Percentiles rank a stretch among this genome's conserved stretches.
Conservation (phyloP, 2,888 invertebrate genomes). For the Drosophila emarginata region DNA sequence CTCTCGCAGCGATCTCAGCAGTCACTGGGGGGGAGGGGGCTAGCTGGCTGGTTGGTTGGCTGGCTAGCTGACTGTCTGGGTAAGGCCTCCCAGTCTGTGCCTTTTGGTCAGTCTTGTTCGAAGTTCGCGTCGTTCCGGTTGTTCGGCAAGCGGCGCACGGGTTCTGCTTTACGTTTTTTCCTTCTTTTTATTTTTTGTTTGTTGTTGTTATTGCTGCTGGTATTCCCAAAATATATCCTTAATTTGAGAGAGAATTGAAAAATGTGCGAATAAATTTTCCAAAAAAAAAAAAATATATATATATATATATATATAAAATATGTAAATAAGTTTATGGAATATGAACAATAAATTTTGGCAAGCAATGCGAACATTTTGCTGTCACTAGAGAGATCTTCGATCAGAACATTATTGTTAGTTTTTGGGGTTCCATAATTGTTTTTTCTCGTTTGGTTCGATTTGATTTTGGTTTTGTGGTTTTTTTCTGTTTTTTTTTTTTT, state of each 20-base stretch:
- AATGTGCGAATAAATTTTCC: conserved; percentile 21
- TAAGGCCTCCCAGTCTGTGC: conserved; percentile 24
- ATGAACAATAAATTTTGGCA: conserved; percentile 38
- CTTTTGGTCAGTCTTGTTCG: conserved; percentile 67
- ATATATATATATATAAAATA: conserved; percentile 28
- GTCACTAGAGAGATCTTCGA: conserved; percentile 33
- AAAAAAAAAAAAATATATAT: too few relatives aligned
- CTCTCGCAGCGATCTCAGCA: conserved; percentile 15
- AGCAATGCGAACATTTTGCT: conserved; percentile 15
- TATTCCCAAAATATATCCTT: conserved; percentile 3
- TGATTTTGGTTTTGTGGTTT: not conserved
- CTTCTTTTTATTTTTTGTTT: conserved; percentile 17
- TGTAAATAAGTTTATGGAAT: conserved; percentile 39
- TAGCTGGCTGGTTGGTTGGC: conserved; percentile 4
- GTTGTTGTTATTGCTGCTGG: not conserved
- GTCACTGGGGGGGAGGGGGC: conserved; percentile 20
- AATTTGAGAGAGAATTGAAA: not conserved
- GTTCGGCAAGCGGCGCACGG: conserved; percentile 67
- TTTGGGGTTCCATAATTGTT: conserved; percentile 26
- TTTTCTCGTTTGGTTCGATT: conserved; percentile 24
- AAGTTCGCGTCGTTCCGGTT: conserved; percentile 74
- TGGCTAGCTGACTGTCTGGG: conserved; percentile 10
- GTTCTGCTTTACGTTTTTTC: conserved; percentile 27
- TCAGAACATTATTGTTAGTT: conserved; percentile 4
- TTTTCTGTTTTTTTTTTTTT: not conserved